Evolutionary conservation across 2,113 vertebrate species (phyloP).

Genomic region (Amazona vittata): DNA sequence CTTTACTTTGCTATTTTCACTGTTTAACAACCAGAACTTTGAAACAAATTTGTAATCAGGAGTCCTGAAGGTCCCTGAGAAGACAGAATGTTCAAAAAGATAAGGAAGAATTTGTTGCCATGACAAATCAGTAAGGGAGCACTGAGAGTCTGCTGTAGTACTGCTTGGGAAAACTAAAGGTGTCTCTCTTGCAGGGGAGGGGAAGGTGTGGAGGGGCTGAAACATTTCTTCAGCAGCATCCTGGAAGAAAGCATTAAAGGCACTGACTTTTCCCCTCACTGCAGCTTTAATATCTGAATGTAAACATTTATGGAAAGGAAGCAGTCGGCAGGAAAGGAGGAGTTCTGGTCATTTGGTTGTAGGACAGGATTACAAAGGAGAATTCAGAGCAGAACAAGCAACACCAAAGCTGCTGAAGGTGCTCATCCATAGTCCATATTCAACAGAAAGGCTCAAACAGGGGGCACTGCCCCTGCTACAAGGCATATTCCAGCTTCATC

Average conservation of each 20-base stretch:
- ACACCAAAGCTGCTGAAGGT: background rate
- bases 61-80: background rate
- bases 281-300: background rate
- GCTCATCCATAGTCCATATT: fast-evolving
- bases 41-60: background rate
- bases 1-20: background rate
- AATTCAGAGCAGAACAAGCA: background rate
- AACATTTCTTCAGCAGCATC: background rate
- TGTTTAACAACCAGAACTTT: background rate
- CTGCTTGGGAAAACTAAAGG: fast-evolving
- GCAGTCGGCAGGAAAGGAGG: background rate
- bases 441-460: background rate
- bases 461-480: fast-evolving
- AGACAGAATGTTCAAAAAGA: background rate
- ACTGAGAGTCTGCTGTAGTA: background rate
- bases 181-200: background rate
- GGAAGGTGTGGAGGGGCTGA: background rate
- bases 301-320: background rate
- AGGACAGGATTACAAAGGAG: background rate
- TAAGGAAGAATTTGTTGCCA: background rate
- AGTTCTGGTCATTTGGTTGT: fast-evolving
- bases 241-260: background rate
- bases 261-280: background rate
- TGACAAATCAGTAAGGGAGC: background rate
- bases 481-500: background rate